Base-by-base conservation (phyloP, 37 sponge, comb jelly and placozoan species). In the Tethya wilhelma region DNA sequence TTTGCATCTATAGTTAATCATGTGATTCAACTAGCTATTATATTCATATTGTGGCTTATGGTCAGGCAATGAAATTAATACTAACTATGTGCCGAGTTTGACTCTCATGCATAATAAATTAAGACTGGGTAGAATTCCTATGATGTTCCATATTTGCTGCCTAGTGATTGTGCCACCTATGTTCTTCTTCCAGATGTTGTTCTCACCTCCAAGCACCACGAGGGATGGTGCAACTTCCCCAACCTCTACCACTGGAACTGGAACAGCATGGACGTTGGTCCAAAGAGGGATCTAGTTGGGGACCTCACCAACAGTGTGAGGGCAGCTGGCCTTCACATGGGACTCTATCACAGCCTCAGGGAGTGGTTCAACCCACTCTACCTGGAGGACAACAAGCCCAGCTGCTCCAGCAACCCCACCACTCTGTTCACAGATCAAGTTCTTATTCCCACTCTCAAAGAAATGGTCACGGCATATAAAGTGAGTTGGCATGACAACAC, bases 361-460 rank as follows among this genome's bases (percentile, higher is more conserved):
- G 93, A 93, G 80, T 93, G 93, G 93, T 93, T 72, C 74, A 65
- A 93, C 60, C 93, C 93, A 20, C 70, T 89, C 28, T 93, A 89
- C 64, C 8, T 76, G 44, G 55, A 84, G 88, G 93, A 92, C 55
- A 63, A 79, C 3, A 38, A 45, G 0, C 59, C 83, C 64, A 92
- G 87, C 76, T 92, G 93, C 72, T 45, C 75, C 7, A n/a, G n/a
- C n/a, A n/a, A n/a, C n/a, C n/a, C n/a, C n/a, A 70, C 77, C 0
- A 78, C 93, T n/a, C n/a, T 45, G 28, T 92, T 92, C 60, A 65
- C 64, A 20, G 93, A 87, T 43, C 68, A 90, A 38, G 69, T 92
- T 2, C 75, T 83, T 8, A 72, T 76, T 9, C 93, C 93, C 9
- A 92, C 93, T 23, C 65, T 87, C 77, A 87, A 68, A 38, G 80